These are phyloP conservation scores for Hydractinia symbiolongicarpus DNA, from an alignment of 30 jellyfish, hydroid and myxozoan genomes.

Conservation along the genomic window DNA sequence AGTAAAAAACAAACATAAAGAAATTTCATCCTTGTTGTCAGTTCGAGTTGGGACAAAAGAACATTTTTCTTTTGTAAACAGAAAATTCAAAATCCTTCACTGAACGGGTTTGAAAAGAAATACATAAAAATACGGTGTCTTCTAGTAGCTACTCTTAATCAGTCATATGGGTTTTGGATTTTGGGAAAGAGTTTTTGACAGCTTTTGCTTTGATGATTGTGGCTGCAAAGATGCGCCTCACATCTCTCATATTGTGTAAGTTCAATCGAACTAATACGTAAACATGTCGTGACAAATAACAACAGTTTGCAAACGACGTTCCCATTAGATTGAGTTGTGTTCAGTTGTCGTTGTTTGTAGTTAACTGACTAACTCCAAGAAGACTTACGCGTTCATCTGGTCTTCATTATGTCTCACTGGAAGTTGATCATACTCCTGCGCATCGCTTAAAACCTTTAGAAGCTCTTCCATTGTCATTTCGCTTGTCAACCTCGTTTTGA, in stretches of 20 bases:
- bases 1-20: neutral
- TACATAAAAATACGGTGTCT: neutral
- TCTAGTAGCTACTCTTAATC: neutral
- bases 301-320: too few species aligned
- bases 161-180: neutral
- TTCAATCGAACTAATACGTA: too few species aligned
- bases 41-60: neutral
- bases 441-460: slow-evolving; percentile 58
- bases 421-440: slow-evolving; percentile 62
- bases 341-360: too few species aligned
- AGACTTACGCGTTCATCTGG: slow-evolving; percentile 65
- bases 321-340: too few species aligned
- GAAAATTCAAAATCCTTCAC: too few species aligned
- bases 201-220: neutral
- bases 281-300: too few species aligned
- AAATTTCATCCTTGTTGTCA: neutral
- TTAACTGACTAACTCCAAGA: too few species aligned
- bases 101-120: neutral
- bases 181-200: neutral
- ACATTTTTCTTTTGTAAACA: neutral
- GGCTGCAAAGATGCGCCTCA: neutral
- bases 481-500: slow-evolving; percentile 41
- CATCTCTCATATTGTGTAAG: neutral
- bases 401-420: slow-evolving; percentile 99
- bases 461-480: slow-evolving; percentile 58